phyloP scores from a whole-genome alignment of 1,140 invertebrate species.

The Ruditapes philippinarum region DNA sequence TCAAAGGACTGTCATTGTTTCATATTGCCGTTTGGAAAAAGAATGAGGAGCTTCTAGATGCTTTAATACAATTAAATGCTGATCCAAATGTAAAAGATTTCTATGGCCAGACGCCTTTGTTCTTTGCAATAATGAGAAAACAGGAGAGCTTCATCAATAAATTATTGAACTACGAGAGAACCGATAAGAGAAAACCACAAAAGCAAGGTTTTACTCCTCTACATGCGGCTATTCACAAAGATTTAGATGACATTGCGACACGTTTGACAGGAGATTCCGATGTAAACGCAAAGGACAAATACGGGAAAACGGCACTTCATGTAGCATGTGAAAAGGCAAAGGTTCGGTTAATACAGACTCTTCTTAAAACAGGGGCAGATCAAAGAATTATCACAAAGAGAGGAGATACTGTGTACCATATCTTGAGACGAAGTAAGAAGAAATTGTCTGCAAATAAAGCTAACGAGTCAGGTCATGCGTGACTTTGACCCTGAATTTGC shows the following conservation, averaged over 20 bases:
- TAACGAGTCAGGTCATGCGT: neutral
- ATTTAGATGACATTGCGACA: neutral
- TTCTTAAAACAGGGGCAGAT: slow-evolving; percentile 37
- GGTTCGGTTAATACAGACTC: neutral
- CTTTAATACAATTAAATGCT: slow-evolving; percentile 3
- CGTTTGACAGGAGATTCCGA: neutral
- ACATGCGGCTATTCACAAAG: slow-evolving; percentile 44
- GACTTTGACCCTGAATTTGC: neutral
- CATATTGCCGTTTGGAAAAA: slow-evolving; percentile 55
- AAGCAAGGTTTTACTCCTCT: slow-evolving; percentile 64
- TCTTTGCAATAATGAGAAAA: slow-evolving; percentile 36
- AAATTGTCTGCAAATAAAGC: neutral
- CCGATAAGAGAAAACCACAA: slow-evolving; percentile 29
- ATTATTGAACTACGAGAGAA: neutral
- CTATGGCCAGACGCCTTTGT: slow-evolving; percentile 59
- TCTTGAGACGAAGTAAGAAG: neutral
- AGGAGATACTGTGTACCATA: neutral
- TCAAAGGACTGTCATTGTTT: slow-evolving; percentile 40
- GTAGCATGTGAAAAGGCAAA: slow-evolving; percentile 59
- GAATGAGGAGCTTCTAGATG: neutral
- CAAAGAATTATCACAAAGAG: slow-evolving; percentile 21
- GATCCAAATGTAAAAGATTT: slow-evolving; percentile 54
- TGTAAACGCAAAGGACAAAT: slow-evolving; percentile 45
- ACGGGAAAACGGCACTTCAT: slow-evolving; percentile 55
- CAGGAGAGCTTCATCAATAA: neutral